Base-by-base conservation (phyloP, 2,888 invertebrate species). In the Chymomyza fuscimana region DNA sequence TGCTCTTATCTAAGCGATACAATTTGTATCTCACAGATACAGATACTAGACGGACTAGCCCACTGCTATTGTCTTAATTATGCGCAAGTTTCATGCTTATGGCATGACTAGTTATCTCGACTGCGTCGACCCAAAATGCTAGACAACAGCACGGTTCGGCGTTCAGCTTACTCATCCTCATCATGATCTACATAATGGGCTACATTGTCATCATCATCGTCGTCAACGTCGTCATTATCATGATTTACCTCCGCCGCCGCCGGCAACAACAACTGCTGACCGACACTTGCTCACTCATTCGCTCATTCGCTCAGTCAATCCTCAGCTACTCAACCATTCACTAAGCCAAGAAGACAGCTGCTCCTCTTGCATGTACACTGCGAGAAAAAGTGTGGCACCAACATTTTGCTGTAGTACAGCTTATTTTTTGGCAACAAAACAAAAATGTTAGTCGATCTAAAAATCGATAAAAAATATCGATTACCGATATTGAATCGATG, bases 1-100 rank as follows among this genome's bases (percentile, higher is more conserved):
- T 58, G 15, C 50, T 65, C 25, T 25, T 67, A 69, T 67, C 78
- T 70, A 46, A 25, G 46, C 61, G 68, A 72, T 72, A 73, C 68
- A 36, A 69, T 63, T 36, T 46, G 54, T 67, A 58, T 66, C 51
- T 63, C 19, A 19, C 54, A 25, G 32, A 32, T 32, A 32, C 7
- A 40, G 56, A 54, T 63, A 22, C 63, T 71, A 40, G 81, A 25
- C 69, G 65, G 69, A 74, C 60, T 69, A 52, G 72, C 52, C 36
- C 56, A 22, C 36, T 67, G 63, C 65, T 69, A 87, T 86, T 87
- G 87, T 85, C 80, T 86, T 85, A 87, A 86, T 86, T 88, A 86
- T 88, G 85, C 70, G 76, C 75, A 59, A 74, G 68, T 73, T 72
- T 56, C 68, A 60, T 69, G 70, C 67, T 58, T 72, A 73, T 69